These are phyloP conservation scores for Himantopus leucocephalus DNA, from an alignment of 2,113 vertebrate genomes.

Conservation along the genomic window DNA sequence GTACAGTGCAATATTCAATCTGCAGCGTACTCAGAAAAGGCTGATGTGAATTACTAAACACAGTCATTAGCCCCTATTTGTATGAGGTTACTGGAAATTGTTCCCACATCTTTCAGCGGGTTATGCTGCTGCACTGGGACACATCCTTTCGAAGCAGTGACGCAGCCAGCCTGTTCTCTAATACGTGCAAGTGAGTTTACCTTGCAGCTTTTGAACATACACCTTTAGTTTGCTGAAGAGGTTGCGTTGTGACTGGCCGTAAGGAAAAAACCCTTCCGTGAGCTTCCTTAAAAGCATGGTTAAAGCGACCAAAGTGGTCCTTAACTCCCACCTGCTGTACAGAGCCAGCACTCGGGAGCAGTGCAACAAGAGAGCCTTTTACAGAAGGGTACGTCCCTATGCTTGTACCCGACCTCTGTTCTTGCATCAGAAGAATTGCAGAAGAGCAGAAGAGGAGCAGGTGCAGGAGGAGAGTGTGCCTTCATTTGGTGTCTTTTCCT, in stretches of 20 bases:
- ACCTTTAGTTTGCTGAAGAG: background rate
- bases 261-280: background rate
- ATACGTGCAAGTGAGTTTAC: background rate
- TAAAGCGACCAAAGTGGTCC: background rate
- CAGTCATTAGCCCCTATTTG: conserved; percentile 7
- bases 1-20: background rate
- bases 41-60: background rate
- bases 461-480: background rate
- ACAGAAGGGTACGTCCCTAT: background rate
- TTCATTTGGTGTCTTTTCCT: background rate
- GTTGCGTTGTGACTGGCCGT: background rate
- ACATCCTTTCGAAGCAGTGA: background rate
- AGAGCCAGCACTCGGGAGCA: background rate
- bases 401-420: no score
- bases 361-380: background rate
- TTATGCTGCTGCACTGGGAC: background rate
- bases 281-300: background rate
- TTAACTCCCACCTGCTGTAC: rapidly evolving
- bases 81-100: conserved; percentile 1
- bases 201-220: background rate
- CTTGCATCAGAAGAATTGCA: background rate
- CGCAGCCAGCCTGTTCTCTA: background rate
- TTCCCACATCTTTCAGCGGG: background rate
- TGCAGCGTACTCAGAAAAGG: background rate
- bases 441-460: background rate